Conservation (phyloP, 2,797 vertebrate species). For the Phylloscopus collybita region DNA sequence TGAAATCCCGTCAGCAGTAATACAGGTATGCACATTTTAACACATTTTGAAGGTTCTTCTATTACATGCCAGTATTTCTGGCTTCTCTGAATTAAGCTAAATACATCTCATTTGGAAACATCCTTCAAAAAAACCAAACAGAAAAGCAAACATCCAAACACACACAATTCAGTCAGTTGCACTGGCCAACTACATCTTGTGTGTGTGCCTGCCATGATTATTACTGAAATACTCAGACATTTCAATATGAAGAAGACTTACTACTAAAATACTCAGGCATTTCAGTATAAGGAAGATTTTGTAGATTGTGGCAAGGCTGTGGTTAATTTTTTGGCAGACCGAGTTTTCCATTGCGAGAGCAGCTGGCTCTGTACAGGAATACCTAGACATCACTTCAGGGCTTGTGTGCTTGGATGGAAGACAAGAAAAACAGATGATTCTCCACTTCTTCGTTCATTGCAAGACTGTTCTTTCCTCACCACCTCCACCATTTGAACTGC, state of each 20-base stretch:
- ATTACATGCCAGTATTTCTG: not conserved
- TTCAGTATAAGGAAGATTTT: not conserved
- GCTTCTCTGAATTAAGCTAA: not conserved
- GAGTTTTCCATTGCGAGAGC: not conserved
- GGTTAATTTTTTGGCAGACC: not conserved
- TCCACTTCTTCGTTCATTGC: not conserved
- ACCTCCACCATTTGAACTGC: not conserved
- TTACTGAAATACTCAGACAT: not conserved
- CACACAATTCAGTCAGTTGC: not conserved
- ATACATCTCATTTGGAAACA: not conserved
- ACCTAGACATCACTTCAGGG: not conserved
- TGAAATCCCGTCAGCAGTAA: not conserved
- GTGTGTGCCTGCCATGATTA: not conserved
- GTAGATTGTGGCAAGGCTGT: not conserved
- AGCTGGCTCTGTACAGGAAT: not conserved
- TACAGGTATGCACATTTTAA: not conserved
- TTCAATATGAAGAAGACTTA: not conserved
- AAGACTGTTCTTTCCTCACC: not conserved
- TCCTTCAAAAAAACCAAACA: not conserved
- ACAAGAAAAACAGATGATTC: not conserved
- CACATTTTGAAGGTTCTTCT: not conserved
- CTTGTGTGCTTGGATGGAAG: not conserved
- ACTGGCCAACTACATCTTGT: not conserved
- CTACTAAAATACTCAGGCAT: not conserved
- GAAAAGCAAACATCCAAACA: not conserved